phyloP scores from a whole-genome alignment of 2,797 vertebrate genomes.

The Cuniculus paca region DNA sequence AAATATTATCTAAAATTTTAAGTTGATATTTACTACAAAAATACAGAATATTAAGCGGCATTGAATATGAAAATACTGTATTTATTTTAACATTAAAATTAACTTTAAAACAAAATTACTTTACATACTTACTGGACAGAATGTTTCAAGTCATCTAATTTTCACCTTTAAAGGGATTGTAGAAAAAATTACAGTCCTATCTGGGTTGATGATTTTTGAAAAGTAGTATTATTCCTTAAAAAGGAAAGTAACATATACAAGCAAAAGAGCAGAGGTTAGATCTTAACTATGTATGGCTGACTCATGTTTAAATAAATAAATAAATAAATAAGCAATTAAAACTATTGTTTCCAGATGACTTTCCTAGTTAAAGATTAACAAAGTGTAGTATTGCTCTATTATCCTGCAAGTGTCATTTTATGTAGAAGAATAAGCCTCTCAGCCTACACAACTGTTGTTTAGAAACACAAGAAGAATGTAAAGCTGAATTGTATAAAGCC shows the following conservation, averaged over 20 bases:
- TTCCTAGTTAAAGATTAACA: not conserved
- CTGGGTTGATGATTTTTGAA: not conserved
- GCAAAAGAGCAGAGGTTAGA: not conserved
- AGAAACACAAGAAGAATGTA: not conserved
- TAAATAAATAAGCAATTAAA: not conserved
- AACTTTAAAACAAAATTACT: not conserved
- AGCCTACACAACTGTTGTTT: not conserved
- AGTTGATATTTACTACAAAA: not conserved
- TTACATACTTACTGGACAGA: not conserved
- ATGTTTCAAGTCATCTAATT: not conserved
- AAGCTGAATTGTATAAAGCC: not conserved
- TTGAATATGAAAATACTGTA: conserved; percentile 7
- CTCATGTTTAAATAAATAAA: not conserved
- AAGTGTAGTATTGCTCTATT: not conserved
- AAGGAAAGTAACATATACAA: not conserved
- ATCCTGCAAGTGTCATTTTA: not conserved
- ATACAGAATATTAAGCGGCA: not conserved
- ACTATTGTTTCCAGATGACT: not conserved
- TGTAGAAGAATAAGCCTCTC: not conserved
- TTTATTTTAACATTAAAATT: conserved; percentile 7
- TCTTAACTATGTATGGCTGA: not conserved
- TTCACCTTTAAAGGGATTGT: not conserved
- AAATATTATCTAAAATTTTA: not conserved
- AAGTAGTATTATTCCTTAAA: not conserved
- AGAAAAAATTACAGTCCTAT: not conserved